Evolutionary conservation across 53 echinoderm and acorn worm species (phyloP).

Genomic region (Glandiceps talaboti): DNA sequence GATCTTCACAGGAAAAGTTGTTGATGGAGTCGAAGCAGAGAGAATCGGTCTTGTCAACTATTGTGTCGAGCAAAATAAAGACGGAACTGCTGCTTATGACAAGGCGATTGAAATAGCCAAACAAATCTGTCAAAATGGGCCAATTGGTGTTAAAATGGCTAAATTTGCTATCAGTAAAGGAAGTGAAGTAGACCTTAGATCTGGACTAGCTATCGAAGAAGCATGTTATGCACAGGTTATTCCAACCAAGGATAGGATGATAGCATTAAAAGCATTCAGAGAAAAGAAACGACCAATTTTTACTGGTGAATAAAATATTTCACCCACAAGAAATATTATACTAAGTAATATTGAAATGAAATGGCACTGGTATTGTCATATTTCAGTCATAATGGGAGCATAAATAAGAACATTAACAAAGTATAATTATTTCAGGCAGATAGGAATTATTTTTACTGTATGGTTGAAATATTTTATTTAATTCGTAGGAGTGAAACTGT

Average conservation of each 20-base stretch:
- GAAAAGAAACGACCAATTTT: constrained; percentile 68
- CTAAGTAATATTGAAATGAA: too few relatives aligned
- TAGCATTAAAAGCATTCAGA: constrained; percentile 73
- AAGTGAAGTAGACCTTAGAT: constrained; percentile 62
- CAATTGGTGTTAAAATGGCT: constrained; percentile 80
- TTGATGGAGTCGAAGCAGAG: constrained; percentile 79
- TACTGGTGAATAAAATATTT: constrained; percentile 44
- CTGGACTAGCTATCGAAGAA: constrained; percentile 67
- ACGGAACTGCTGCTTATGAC: constrained; percentile 62
- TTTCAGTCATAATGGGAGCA: too few relatives aligned
- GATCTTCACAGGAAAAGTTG: constrained; percentile 65
- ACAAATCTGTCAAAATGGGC: constrained; percentile 81
- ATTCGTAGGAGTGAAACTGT: too few relatives aligned
- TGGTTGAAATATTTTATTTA: too few relatives aligned
- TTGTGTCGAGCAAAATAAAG: constrained; percentile 74
- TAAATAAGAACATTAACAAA: too few relatives aligned
- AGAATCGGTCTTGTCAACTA: constrained; percentile 75
- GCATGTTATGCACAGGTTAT: constrained; percentile 88
- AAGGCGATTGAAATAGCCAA: constrained; percentile 55
- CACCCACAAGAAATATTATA: too few relatives aligned
- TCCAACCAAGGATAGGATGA: constrained; percentile 90
- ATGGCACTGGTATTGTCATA: too few relatives aligned
- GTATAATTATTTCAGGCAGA: too few relatives aligned
- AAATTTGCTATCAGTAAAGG: constrained; percentile 80
- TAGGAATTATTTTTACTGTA: too few relatives aligned